These are phyloP conservation scores for Drosophila busckii DNA, from an alignment of 1,140 invertebrate species.

Conservation along the genomic window DNA sequence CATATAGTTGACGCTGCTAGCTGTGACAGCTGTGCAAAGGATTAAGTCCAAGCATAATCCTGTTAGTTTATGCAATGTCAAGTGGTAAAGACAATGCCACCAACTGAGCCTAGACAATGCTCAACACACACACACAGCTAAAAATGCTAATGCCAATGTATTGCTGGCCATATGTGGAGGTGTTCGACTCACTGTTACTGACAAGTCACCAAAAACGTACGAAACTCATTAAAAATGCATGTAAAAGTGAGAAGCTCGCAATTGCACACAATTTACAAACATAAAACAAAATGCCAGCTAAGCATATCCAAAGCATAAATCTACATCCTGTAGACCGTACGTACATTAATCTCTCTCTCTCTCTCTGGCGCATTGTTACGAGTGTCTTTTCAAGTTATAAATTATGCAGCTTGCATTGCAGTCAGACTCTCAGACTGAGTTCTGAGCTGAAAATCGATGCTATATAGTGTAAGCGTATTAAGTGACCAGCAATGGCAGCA, in stretches of 20 bases:
- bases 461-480: slow-evolving; percentile 65
- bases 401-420: slow-evolving; percentile 51
- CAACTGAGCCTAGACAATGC: slow-evolving; percentile 13
- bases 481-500: slow-evolving; percentile 38
- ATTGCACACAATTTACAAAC: slow-evolving; percentile 26
- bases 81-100: slow-evolving; percentile 55
- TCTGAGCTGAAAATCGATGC: slow-evolving; percentile 59
- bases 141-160: slow-evolving; percentile 29
- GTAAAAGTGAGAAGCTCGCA: slow-evolving; percentile 15
- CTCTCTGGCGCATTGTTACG: slow-evolving; percentile 59
- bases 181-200: slow-evolving; percentile 11
- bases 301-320: slow-evolving; percentile 26
- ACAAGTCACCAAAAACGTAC: slow-evolving; percentile 11
- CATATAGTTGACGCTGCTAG: slow-evolving; percentile 46
- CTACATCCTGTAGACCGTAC: slow-evolving; percentile 38
- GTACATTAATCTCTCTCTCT: too few relatives aligned
- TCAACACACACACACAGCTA: slow-evolving; percentile 7
- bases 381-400: slow-evolving; percentile 62
- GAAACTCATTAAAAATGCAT: slow-evolving; percentile 41
- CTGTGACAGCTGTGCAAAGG: slow-evolving; percentile 19
- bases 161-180: slow-evolving; percentile 14
- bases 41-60: slow-evolving; percentile 50
- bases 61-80: slow-evolving; percentile 72
- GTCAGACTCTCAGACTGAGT: slow-evolving; percentile 16
- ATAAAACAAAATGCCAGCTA: slow-evolving; percentile 9